Evolutionary conservation across 2,113 vertebrate genomes (phyloP), one percentile per base, ranked within the genome.

Genomic region (Aphyosemion australe): DNA sequence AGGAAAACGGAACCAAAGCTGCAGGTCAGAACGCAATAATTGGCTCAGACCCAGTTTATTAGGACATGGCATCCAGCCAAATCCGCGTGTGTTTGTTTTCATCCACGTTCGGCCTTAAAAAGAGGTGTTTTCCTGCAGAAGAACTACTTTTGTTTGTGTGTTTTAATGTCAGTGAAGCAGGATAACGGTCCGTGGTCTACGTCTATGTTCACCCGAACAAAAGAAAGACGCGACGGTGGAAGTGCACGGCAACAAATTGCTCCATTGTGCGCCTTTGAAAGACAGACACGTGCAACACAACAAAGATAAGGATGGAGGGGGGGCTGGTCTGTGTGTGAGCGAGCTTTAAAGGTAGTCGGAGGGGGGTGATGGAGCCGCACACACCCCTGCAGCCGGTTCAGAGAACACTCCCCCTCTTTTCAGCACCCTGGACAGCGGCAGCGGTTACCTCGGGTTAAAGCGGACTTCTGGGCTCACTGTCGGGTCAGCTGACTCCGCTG

Each of bases 361-460:
- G 39, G 20, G 39, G 53, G 46, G 55, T 56, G 53, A 41, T 57
- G 45, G 52, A 69, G 69, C 61, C 57, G 32, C 71, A 61, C 67
- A 61, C 69, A 82, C 81, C 65, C 80, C 79, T 72, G 45, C 76
- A 48, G 66, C 61, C 78, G 20, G 54, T 72, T 42, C 61, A 61
- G 78, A 78, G 74, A 76, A 83, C 68, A 74, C 80, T 83, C 76
- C 65, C 84, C 72, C 59, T 37, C 26, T 26, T 26, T 90, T 90
- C 91, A 95, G 94, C 86, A 95, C 94, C 88, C 32, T 76, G 93
- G 93, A 94, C 92, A 94, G 88, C 80, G 72, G 65, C 83, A 86
- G 56, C 83, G 51, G 53, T 12, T 56, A 16, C 47, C 55, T 60
- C 26, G 65, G 83, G 68, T 61, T 72, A 78, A 78, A 74, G 82